Conservation (phyloP, 2,888 invertebrate genomes). For the Halictus ligatus region DNA sequence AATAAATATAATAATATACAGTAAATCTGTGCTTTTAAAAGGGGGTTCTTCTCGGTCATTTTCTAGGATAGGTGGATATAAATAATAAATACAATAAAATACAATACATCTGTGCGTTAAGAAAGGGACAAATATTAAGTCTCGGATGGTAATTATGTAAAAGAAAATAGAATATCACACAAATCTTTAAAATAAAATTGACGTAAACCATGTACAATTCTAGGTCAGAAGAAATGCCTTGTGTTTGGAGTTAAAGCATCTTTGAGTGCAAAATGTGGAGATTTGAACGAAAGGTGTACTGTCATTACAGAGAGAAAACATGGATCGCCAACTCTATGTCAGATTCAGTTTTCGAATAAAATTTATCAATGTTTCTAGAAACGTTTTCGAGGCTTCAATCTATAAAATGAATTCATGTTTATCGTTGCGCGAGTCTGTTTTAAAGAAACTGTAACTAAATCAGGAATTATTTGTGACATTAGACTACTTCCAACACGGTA, state of each 20-base stretch:
- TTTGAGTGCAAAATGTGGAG: too few relatives aligned
- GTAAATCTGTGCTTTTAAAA: too few relatives aligned
- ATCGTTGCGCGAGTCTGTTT: too few relatives aligned
- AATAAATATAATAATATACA: too few relatives aligned
- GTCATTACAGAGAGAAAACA: neutral
- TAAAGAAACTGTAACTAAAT: neutral
- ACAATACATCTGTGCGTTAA: neutral
- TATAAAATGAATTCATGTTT: neutral
- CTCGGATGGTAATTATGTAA: too few relatives aligned
- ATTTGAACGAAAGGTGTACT: too few relatives aligned
- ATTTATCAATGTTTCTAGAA: neutral
- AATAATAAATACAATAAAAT: neutral
- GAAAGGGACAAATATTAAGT: too few relatives aligned
- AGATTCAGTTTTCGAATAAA: neutral
- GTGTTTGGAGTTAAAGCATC: too few relatives aligned
- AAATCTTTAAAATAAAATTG: too few relatives aligned
- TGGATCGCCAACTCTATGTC: neutral
- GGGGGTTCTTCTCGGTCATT: neutral
- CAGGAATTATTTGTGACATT: neutral
- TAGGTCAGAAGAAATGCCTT: too few relatives aligned
- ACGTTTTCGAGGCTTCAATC: neutral
- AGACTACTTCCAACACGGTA: neutral
- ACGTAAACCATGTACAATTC: too few relatives aligned
- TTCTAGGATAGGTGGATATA: neutral
- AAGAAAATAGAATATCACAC: too few relatives aligned